Percentiles rank a stretch among this genome's conserved stretches.
phyloP scores from a whole-genome alignment of 2,888 invertebrate genomes.

The Abscondita cerata region DNA sequence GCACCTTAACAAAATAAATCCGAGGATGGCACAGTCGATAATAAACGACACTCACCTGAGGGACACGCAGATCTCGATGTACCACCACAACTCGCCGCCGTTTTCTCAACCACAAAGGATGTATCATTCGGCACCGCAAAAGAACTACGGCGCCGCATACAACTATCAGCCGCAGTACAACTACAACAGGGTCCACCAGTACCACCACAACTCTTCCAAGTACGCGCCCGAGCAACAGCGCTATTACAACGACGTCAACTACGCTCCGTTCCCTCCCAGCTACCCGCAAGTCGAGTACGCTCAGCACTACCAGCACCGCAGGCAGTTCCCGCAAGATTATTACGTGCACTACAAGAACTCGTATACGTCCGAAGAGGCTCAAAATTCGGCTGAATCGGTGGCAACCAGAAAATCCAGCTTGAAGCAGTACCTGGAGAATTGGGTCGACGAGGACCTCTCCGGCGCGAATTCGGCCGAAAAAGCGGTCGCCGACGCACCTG shows the following conservation, averaged over 20 bases:
- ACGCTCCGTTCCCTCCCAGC: slow-evolving; percentile 43
- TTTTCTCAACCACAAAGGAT: slow-evolving; percentile 47
- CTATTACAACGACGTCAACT: slow-evolving; percentile 48
- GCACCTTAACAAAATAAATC: slow-evolving; percentile 51
- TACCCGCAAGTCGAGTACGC: slow-evolving; percentile 46
- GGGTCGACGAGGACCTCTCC: slow-evolving; percentile 53
- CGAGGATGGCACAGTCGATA: slow-evolving; percentile 53
- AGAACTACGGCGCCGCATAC: slow-evolving; percentile 38
- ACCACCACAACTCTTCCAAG: slow-evolving; percentile 27
- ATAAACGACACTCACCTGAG: slow-evolving; percentile 52
- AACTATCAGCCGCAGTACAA: slow-evolving; percentile 37
- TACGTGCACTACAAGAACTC: slow-evolving; percentile 23
- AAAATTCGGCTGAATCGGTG: slow-evolving; percentile 39
- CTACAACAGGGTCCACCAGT: slow-evolving; percentile 25
- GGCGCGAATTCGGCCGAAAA: slow-evolving; percentile 39
- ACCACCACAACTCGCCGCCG: slow-evolving; percentile 44
- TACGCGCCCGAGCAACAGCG: slow-evolving; percentile 41
- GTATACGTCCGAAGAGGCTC: slow-evolving; percentile 37
- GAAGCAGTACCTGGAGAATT: slow-evolving; percentile 54
- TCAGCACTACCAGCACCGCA: slow-evolving; percentile 45
- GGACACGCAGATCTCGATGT: slow-evolving; percentile 47
- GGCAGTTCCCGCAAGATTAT: slow-evolving; percentile 36
- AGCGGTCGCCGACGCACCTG: slow-evolving; percentile 17
- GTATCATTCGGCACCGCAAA: slow-evolving; percentile 33
- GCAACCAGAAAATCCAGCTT: slow-evolving; percentile 47